A percentile compares a stretch with the other conserved stretches of the same genome.
Conservation (phyloP, 2,888 invertebrate genomes). For the Elysia crispata region DNA sequence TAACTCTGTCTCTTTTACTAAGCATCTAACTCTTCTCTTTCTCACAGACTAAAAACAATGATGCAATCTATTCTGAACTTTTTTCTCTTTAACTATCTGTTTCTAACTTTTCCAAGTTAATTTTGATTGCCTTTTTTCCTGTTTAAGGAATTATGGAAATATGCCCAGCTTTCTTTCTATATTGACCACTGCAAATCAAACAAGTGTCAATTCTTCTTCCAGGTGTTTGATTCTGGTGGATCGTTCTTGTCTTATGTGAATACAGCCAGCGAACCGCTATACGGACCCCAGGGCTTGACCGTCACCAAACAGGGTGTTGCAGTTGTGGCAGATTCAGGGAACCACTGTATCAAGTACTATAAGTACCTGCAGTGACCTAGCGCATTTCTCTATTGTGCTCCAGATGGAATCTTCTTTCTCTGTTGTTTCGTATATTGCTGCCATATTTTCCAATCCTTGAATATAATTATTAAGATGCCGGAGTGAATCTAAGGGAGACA, state of each 20-base stretch:
- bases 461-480: no score
- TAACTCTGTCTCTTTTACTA: background rate
- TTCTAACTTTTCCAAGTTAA: no score
- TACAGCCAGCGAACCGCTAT: constrained; percentile 79
- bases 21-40: background rate
- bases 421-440: no score
- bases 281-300: constrained; percentile 80
- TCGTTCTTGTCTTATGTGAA: constrained; percentile 80
- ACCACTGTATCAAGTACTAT: constrained; percentile 80
- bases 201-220: constrained; percentile 41
- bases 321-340: constrained; percentile 80
- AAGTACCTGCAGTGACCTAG: constrained; percentile 75
- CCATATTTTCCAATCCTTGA: background rate
- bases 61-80: no score
- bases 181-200: no score
- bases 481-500: no score
- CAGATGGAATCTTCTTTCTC: no score
- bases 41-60: background rate
- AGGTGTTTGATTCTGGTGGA: constrained; percentile 80
- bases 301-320: constrained; percentile 78
- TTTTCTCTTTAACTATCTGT: no score
- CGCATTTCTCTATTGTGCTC: background rate
- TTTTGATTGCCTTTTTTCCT: no score
- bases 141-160: no score
- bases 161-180: no score